Percentiles rank a stretch among this genome's conserved stretches.
phyloP scores from a whole-genome alignment of 1,140 invertebrate genomes.

The Drosophila athabasca region DNA sequence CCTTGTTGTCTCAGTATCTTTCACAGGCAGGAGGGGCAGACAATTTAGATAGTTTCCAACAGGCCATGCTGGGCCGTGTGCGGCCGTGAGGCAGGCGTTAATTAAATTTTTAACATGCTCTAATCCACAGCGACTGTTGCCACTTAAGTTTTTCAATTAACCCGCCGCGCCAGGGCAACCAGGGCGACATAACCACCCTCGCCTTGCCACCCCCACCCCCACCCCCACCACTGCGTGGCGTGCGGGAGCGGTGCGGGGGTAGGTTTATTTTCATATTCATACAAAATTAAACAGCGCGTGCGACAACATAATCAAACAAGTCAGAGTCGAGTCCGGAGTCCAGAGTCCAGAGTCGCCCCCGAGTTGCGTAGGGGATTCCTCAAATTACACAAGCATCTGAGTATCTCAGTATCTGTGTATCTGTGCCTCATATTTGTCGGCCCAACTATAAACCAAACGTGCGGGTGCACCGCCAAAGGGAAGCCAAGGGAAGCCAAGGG shows the following conservation, averaged over 20 bases:
- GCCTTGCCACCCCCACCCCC: background rate
- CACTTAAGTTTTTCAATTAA: slow-evolving; percentile 82
- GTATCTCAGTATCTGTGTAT: too few species aligned
- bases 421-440: slow-evolving; percentile 7
- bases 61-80: background rate
- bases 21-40: background rate
- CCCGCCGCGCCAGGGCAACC: slow-evolving; percentile 51
- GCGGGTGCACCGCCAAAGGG: slow-evolving; percentile 35
- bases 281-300: slow-evolving; percentile 79
- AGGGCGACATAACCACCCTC: slow-evolving; percentile 4
- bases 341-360: slow-evolving; percentile 16
- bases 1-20: slow-evolving; percentile 12
- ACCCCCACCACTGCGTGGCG: background rate
- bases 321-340: slow-evolving; percentile 30
- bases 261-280: slow-evolving; percentile 75
- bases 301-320: slow-evolving; percentile 81
- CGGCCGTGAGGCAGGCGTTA: slow-evolving; percentile 52
- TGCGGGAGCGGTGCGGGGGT: background rate
- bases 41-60: slow-evolving; percentile 55
- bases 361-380: slow-evolving; percentile 36
- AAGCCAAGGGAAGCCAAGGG: background rate
- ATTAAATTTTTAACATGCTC: slow-evolving; percentile 79
- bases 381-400: slow-evolving; percentile 63
- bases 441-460: slow-evolving; percentile 71
- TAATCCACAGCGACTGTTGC: slow-evolving; percentile 76